phyloP scores from a whole-genome alignment of 1,140 invertebrate genomes.

The Calliopsis andreniformis region DNA sequence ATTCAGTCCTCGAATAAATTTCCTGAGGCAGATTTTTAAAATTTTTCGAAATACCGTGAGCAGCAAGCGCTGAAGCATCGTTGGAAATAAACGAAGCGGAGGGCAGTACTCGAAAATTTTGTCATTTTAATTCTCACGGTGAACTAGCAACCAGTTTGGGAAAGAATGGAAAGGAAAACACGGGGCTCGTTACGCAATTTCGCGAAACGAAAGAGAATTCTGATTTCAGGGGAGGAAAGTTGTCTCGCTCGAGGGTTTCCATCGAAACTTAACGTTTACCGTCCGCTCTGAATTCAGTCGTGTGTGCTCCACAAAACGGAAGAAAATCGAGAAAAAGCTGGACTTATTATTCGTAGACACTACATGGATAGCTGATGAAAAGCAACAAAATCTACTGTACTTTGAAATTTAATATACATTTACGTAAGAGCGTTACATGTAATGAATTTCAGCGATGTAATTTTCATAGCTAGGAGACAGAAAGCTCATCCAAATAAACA shows the following conservation, averaged over 20 bases:
- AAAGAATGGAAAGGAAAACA: neutral
- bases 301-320: too few relatives aligned
- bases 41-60: neutral
- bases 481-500: too few relatives aligned
- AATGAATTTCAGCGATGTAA: too few relatives aligned
- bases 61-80: neutral
- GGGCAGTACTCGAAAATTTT: neutral
- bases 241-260: neutral
- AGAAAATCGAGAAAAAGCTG: too few relatives aligned
- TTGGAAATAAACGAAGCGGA: neutral
- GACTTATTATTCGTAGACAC: too few relatives aligned
- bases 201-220: neutral
- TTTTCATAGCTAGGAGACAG: too few relatives aligned
- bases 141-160: neutral
- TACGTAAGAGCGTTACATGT: too few relatives aligned
- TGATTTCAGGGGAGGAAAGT: neutral
- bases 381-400: too few relatives aligned
- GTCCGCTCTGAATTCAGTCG: too few relatives aligned
- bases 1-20: neutral
- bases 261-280: neutral
- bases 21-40: neutral
- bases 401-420: too few relatives aligned
- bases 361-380: too few relatives aligned
- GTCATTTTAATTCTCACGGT: neutral
- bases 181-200: conserved; percentile 1